Evolutionary conservation across 1,140 invertebrate species (phyloP).

Genomic region (Thrips palmi): DNA sequence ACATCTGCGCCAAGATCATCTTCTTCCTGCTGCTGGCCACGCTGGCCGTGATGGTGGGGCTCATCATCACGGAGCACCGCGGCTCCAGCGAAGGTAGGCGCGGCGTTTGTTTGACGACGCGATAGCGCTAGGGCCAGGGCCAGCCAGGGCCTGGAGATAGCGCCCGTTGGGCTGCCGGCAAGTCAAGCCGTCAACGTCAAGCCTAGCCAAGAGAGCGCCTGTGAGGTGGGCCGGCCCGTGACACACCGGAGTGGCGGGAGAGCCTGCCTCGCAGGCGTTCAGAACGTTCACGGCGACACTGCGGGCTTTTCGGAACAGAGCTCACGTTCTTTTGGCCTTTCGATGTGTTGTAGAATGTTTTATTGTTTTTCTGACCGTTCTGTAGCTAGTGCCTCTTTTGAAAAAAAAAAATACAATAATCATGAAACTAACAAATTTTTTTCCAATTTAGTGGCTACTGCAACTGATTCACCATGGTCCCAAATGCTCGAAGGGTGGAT

Average conservation of each 20-base stretch:
- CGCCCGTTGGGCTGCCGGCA: too few relatives aligned
- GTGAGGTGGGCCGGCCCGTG: too few relatives aligned
- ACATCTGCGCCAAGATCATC: slow-evolving; percentile 62
- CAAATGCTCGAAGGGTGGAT: slow-evolving; percentile 57
- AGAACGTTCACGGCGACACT: too few relatives aligned
- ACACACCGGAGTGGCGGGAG: too few relatives aligned
- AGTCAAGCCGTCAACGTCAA: too few relatives aligned
- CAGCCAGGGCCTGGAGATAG: too few relatives aligned
- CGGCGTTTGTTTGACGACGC: slow-evolving; percentile 9
- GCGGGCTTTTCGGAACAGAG: too few relatives aligned
- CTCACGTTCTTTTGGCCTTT: too few relatives aligned
- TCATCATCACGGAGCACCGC: slow-evolving; percentile 60
- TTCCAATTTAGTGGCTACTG: slow-evolving; percentile 38
- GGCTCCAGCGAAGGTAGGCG: slow-evolving; percentile 55
- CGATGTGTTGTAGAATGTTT: not conserved
- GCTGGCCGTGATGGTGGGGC: slow-evolving; percentile 45
- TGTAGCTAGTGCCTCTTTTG: slow-evolving; percentile 5
- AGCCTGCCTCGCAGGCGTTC: too few relatives aligned
- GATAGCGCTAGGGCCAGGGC: too few relatives aligned
- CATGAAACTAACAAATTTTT: slow-evolving; percentile 10
- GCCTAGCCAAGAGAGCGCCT: too few relatives aligned
- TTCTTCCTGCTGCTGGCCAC: slow-evolving; percentile 54
- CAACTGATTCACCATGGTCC: slow-evolving; percentile 49
- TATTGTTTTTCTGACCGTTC: slow-evolving; percentile 8
- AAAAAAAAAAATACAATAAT: slow-evolving; percentile 10